Conservation (phyloP, 37 sponge, comb jelly and placozoan species). For the Spongilla lacustris region DNA sequence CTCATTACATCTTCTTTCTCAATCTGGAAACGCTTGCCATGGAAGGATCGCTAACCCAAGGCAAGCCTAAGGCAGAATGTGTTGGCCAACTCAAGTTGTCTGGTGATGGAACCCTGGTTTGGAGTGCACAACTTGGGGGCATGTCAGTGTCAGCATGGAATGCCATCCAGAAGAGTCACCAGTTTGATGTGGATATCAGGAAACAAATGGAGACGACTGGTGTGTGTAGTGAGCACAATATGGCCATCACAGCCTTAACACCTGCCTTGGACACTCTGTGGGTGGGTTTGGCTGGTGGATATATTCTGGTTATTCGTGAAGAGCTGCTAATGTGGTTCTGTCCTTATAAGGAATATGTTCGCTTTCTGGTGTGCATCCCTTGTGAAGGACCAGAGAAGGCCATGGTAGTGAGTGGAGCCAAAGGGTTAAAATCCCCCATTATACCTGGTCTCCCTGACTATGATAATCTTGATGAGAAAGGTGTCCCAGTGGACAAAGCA, state of each 20-base stretch:
- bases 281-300: constrained; percentile 80
- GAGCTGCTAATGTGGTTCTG: constrained; percentile 35
- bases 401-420: constrained; percentile 69
- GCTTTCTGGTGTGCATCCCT: constrained; percentile 47
- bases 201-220: neutral
- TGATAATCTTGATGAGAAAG: constrained; percentile 27
- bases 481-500: constrained; percentile 14
- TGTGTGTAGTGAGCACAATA: neutral
- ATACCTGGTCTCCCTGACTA: neutral
- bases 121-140: constrained; percentile 75
- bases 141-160: constrained; percentile 60
- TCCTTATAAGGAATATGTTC: constrained; percentile 54
- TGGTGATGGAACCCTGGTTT: constrained; percentile 34
- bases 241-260: constrained; percentile 61
- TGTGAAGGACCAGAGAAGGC: constrained; percentile 62
- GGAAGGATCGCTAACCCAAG: constrained; percentile 42
- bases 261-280: constrained; percentile 76
- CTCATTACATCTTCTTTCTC: constrained; percentile 68
- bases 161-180: constrained; percentile 26
- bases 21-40: constrained; percentile 55
- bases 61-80: neutral
- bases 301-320: constrained; percentile 61
- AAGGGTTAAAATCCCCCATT: constrained; percentile 34
- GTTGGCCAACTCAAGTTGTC: neutral
- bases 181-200: constrained; percentile 26